Base-by-base conservation (phyloP, 2,797 vertebrate genomes). In the Coendou prehensilis region DNA sequence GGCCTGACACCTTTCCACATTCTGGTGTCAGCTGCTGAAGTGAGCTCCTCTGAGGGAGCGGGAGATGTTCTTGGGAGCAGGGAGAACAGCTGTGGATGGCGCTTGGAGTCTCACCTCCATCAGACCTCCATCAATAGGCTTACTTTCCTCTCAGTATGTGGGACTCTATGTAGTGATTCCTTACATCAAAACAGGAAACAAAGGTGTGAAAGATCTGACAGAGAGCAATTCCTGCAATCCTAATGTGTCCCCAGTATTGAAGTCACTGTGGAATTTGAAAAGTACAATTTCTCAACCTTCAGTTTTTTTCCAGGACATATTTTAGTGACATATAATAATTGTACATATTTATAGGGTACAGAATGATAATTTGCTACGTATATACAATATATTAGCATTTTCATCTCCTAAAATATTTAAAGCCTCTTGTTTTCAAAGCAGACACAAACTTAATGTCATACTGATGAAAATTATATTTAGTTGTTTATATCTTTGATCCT, bases 391-490 rank as follows among this genome's bases (percentile, higher is more conserved):
- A 33, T 33, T 23, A 57, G 6, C n/a, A 26, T 81, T 37, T 81
- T 57, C 20, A 81, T 30, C 57, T 82, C 10, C 7, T 76, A 50
- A 47, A 61, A 61, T 22, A 82, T 61, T 82, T 82, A 82, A 61
- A 41, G 14, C 26, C 4, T 63, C 80, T 61, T 64, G 33, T 81
- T 88, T 92, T 52, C 37, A 87, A 79, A 30, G 6, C 15, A 83
- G 47, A 61, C 22, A 45, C 41, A 47, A 79, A 30, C n/a, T 76
- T 61, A 79, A 73, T 23, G 56, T 79, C 47, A 83, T 26, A 57
- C 6, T 76, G 28, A 89, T 93, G 47, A 85, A 73, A 89, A 71
- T 79, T 89, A 63, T 45, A 78, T 84, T 89, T 37, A 37, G 80
- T 89, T 80, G 30, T 85, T 63, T 93, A 56, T 73, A 26, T 50